A percentile compares a stretch with the other conserved stretches of the same genome.
Evolutionary conservation across 2,888 invertebrate species (phyloP).

Genomic region (Tolmerus cingulatus): DNA sequence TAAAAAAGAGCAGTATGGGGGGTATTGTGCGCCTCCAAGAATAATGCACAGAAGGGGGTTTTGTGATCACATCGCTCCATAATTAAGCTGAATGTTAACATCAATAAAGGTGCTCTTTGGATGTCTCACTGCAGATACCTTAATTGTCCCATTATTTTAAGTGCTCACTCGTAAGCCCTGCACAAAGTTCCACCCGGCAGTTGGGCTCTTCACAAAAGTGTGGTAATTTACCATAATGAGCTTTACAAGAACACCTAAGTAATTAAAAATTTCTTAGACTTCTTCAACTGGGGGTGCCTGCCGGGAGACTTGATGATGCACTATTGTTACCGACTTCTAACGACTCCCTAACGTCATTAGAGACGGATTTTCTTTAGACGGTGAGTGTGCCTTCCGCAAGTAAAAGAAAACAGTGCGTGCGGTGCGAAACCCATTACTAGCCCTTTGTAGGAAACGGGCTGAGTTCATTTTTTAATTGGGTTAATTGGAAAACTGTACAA

Average conservation of each 20-base stretch:
- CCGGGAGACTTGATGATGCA: not conserved
- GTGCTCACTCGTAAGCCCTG: not conserved
- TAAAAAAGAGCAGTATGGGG: not conserved
- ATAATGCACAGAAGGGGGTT: not conserved
- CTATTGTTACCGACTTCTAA: not conserved
- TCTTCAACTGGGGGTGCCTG: not conserved
- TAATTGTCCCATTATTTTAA: slow-evolving; percentile 29
- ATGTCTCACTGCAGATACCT: not conserved
- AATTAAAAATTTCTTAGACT: slow-evolving; percentile 23
- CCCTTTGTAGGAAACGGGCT: not conserved
- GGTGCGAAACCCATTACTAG: not conserved
- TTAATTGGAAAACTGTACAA: not conserved
- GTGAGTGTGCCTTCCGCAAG: not conserved
- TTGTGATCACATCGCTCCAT: slow-evolving; percentile 15
- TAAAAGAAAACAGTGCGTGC: not conserved
- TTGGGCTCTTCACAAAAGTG: not conserved
- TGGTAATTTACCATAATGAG: slow-evolving; percentile 27
- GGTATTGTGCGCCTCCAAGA: not conserved
- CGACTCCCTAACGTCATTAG: not conserved
- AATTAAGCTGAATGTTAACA: slow-evolving; percentile 23
- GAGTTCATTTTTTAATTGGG: not conserved
- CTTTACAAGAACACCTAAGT: slow-evolving; percentile 20
- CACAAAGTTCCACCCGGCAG: not conserved
- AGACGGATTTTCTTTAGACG: not conserved
- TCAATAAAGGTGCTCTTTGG: slow-evolving; percentile 12